These are phyloP conservation scores for Onychorhynchus coronatus DNA, from an alignment of 2,113 vertebrate species.

Conservation along the genomic window DNA sequence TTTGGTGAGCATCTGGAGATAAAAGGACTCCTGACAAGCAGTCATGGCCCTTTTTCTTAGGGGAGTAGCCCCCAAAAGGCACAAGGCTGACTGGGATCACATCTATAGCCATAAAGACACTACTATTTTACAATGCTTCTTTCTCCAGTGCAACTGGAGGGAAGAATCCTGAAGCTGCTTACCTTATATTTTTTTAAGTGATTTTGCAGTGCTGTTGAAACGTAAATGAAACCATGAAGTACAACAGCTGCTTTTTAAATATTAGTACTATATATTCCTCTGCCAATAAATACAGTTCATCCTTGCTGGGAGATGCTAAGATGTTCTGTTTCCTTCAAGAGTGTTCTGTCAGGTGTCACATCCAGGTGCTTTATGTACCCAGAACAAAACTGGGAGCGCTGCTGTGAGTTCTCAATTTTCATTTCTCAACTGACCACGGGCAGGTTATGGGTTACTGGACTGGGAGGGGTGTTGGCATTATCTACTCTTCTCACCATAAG, in stretches of 20 bases:
- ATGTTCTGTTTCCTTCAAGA: background rate
- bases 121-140: background rate
- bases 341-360: rapidly evolving
- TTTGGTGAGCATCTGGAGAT: background rate
- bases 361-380: background rate
- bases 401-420: background rate
- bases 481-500: background rate
- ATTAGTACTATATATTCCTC: background rate
- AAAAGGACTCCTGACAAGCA: background rate
- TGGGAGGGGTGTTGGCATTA: background rate
- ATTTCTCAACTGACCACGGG: background rate
- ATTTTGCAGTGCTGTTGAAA: background rate
- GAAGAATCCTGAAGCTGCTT: background rate
- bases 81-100: background rate
- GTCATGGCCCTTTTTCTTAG: background rate
- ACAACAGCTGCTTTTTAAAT: background rate
- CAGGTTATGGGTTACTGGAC: background rate
- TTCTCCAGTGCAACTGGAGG: background rate
- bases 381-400: background rate
- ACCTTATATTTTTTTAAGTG: background rate
- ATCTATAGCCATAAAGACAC: background rate
- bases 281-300: background rate
- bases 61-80: background rate
- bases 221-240: background rate
- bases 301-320: background rate